A percentile compares a stretch with the other conserved stretches of the same genome.
These are phyloP conservation scores for Hyles euphorbiae DNA, from an alignment of 1,140 invertebrate species.

Conservation along the genomic window DNA sequence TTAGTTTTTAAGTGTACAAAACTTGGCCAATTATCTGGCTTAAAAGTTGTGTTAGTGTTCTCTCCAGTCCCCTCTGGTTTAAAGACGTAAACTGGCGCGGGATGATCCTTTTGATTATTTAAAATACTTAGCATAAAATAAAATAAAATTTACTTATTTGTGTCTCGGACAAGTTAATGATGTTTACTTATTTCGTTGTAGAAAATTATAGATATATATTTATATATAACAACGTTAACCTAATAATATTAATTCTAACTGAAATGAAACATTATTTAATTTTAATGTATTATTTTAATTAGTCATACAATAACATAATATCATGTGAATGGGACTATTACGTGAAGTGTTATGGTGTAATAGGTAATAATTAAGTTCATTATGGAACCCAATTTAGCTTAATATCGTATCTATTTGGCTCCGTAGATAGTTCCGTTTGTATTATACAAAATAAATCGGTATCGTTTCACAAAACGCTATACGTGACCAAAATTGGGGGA, in stretches of 20 bases:
- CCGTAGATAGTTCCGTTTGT: constrained; percentile 3
- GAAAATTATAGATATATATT: too few species aligned
- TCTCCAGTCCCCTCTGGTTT: constrained; percentile 19
- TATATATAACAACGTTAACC: too few species aligned
- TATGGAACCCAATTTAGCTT: background rate
- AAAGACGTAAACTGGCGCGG: constrained; percentile 12
- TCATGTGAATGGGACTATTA: background rate
- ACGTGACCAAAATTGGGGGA: constrained; percentile 26
- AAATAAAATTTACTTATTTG: too few species aligned
- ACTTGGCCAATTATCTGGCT: constrained; percentile 60
- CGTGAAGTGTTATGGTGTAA: constrained; percentile 8
- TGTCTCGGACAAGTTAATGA: too few species aligned
- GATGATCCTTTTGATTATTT: background rate
- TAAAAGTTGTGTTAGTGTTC: constrained; percentile 38
- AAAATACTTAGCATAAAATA: too few species aligned
- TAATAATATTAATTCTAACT: too few species aligned
- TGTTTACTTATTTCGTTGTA: too few species aligned
- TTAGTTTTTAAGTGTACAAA: constrained; percentile 53
- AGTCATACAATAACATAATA: too few species aligned
- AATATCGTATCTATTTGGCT: constrained; percentile 4
- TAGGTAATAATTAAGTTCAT: background rate
- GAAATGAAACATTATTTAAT: too few species aligned
- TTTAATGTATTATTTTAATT: too few species aligned
- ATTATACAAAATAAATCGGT: constrained; percentile 14
- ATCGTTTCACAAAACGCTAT: constrained; percentile 16